Evolutionary conservation across 2,113 vertebrate species (phyloP).

Genomic region (Lepus americanus): DNA sequence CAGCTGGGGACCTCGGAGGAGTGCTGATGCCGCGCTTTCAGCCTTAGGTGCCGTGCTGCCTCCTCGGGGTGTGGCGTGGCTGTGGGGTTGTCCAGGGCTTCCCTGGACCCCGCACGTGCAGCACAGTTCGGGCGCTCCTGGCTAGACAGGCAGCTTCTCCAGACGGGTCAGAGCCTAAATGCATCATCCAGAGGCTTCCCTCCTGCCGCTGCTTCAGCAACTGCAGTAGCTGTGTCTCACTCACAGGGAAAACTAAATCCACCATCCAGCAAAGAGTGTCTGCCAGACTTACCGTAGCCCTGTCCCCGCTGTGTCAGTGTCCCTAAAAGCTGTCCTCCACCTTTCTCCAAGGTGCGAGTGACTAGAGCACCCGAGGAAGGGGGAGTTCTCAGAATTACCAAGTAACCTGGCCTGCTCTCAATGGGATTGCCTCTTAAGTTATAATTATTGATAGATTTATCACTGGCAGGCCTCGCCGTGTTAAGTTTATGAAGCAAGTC

Average conservation of each 20-base stretch:
- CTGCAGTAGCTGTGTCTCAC: neutral
- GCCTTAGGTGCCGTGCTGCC: too few species aligned
- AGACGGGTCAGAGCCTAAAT: neutral
- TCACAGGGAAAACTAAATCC: neutral
- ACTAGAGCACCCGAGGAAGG: neutral
- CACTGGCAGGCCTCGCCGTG: neutral
- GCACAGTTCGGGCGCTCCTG: too few species aligned
- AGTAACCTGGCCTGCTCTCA: neutral
- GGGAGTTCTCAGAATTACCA: neutral
- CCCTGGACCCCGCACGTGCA: rapidly evolving
- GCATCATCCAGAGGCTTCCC: neutral
- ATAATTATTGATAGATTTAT: neutral
- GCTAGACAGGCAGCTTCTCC: neutral
- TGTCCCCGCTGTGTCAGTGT: neutral
- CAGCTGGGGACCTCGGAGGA: neutral
- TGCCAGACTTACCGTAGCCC: rapidly evolving
- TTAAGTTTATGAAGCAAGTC: neutral
- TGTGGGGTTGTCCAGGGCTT: neutral
- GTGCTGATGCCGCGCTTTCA: rapidly evolving
- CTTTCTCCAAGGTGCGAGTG: neutral
- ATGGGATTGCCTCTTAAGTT: neutral
- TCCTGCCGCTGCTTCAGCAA: too few species aligned
- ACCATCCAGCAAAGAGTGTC: neutral
- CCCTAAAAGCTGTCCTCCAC: neutral
- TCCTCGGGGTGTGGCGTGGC: neutral